These are phyloP conservation scores for Odontothrips loti DNA, from an alignment of 2,888 invertebrate genomes.

Conservation along the genomic window DNA sequence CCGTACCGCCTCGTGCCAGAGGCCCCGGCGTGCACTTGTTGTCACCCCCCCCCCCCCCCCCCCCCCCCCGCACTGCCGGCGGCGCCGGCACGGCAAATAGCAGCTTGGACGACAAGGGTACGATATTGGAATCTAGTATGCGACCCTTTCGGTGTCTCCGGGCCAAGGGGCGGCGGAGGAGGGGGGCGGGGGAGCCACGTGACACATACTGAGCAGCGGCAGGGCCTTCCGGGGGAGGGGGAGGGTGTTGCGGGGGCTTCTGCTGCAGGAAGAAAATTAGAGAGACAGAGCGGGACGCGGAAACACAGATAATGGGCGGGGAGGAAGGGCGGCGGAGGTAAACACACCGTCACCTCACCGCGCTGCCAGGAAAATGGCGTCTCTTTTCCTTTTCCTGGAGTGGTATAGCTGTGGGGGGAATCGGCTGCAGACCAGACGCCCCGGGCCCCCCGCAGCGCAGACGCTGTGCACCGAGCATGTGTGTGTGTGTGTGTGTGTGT, in stretches of 20 bases:
- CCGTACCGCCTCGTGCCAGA: neutral
- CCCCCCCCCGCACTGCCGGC: neutral
- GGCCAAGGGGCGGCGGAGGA: neutral
- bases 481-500: too few species aligned
- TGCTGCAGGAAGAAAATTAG: neutral
- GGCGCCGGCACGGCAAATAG: constrained; percentile 7
- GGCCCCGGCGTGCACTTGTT: neutral
- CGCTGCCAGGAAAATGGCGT: too few species aligned
- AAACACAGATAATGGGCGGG: neutral
- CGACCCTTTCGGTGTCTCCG: neutral
- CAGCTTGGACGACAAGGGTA: constrained; percentile 19
- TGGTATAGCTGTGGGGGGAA: neutral
- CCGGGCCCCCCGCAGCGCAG: too few species aligned
- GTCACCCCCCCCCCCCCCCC: neutral
- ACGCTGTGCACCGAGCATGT: too few species aligned
- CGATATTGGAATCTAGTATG: constrained; percentile 22
- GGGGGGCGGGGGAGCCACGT: neutral
- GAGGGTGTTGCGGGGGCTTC: neutral
- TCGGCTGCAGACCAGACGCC: neutral
- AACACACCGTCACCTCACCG: neutral
- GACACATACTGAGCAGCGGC: constrained; percentile 4
- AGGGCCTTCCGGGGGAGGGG: neutral
- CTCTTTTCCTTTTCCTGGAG: too few species aligned
- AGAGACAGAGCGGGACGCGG: too few species aligned
- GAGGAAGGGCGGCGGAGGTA: neutral